Conservation (phyloP, 92 coral and sea anemone species). For the Paramuricea clavata region DNA sequence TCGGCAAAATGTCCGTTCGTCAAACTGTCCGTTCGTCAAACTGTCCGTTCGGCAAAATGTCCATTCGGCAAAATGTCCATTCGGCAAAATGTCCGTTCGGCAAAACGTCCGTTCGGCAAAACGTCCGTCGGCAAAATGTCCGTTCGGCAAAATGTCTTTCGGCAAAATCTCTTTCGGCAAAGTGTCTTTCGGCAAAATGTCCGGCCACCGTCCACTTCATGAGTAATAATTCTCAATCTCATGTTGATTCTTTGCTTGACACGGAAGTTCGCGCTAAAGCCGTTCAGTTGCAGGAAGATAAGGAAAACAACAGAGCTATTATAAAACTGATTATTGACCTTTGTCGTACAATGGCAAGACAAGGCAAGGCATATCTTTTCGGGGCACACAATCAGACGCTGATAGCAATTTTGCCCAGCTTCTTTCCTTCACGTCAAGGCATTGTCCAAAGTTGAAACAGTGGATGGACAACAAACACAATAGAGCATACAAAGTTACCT, state of each 20-base stretch:
- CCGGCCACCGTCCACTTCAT: too few species aligned
- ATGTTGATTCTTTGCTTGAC: neutral
- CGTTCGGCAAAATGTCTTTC: too few species aligned
- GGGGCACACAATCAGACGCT: neutral
- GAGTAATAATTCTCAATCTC: neutral
- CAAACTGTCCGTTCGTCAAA: too few species aligned
- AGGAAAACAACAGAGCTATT: neutral
- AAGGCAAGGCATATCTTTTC: conserved; percentile 10
- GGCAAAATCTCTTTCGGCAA: too few species aligned
- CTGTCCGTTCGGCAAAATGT: too few species aligned
- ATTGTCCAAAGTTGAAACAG: neutral
- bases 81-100: too few species aligned
- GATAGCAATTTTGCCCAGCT: neutral
- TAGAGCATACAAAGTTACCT: neutral
- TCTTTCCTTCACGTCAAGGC: neutral
- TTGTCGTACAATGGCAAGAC: too few species aligned
- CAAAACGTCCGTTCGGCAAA: too few species aligned
- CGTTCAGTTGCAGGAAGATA: conserved; percentile 8
- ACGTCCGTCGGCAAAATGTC: too few species aligned
- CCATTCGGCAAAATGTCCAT: too few species aligned
- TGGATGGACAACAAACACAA: conserved; percentile 9
- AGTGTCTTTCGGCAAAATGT: too few species aligned
- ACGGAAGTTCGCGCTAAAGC: neutral
- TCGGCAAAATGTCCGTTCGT: too few species aligned
- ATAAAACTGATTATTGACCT: conserved; percentile 1